Evolutionary conservation across 2,888 invertebrate genomes (phyloP).

Genomic region (Patella ulyssiponensis): DNA sequence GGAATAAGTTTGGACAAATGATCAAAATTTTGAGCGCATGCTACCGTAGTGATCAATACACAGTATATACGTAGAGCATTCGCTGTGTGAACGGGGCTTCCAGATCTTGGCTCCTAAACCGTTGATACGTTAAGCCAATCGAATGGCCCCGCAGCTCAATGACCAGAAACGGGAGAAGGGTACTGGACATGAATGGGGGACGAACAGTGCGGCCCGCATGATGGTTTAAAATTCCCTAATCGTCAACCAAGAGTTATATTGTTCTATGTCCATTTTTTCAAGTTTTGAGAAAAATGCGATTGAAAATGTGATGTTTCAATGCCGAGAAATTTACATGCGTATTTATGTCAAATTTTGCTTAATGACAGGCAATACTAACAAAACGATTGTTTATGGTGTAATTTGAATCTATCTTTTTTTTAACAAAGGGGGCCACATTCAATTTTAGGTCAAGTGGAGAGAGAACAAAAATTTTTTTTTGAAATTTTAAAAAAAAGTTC

Average conservation of each 20-base stretch:
- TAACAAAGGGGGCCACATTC: not conserved
- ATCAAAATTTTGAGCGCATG: too few species aligned
- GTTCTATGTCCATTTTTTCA: conserved; percentile 4
- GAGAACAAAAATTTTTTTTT: not conserved
- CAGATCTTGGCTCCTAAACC: too few species aligned
- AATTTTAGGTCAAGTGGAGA: not conserved
- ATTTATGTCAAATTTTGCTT: not conserved
- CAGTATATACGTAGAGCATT: too few species aligned
- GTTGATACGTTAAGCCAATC: too few species aligned
- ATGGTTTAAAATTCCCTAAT: too few species aligned
- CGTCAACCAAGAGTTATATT: not conserved
- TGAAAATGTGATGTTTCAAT: not conserved
- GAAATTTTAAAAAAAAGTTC: not conserved
- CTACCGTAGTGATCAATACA: too few species aligned
- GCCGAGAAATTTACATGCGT: not conserved
- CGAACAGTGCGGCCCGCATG: too few species aligned
- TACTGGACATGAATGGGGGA: too few species aligned
- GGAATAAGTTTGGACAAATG: too few species aligned
- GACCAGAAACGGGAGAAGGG: too few species aligned
- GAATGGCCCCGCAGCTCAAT: too few species aligned
- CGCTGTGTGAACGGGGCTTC: too few species aligned
- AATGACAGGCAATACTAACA: not conserved
- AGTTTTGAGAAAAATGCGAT: not conserved
- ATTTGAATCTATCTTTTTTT: not conserved
- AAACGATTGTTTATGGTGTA: not conserved